Percentiles rank a stretch among this genome's conserved stretches.
phyloP scores from a whole-genome alignment of 2,113 vertebrate genomes.

The Trichomycterus rosablanca region DNA sequence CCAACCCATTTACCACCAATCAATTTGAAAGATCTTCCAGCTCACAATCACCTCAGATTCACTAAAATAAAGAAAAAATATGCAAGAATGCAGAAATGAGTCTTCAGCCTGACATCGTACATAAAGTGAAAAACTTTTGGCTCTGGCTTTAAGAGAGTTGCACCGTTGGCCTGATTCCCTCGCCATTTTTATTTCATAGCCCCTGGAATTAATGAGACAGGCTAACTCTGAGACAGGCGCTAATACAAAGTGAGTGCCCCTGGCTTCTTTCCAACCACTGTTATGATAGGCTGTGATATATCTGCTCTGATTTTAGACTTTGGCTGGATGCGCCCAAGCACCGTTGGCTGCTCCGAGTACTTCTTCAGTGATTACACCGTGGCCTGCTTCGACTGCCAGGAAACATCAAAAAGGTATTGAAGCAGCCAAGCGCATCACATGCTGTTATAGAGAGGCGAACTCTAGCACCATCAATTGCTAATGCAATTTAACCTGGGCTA shows the following conservation, averaged over 20 bases:
- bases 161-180: constrained; percentile 3
- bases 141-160: constrained; percentile 10
- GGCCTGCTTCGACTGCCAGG: background rate
- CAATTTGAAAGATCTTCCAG: too few species aligned
- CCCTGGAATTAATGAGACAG: constrained; percentile 27
- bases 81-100: background rate
- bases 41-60: too few species aligned
- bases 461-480: constrained; percentile 25
- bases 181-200: constrained; percentile 35
- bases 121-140: constrained; percentile 12
- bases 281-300: constrained; percentile 26
- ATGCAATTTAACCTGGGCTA: constrained; percentile 35
- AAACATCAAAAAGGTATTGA: constrained; percentile 35
- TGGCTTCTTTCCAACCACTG: constrained; percentile 14
- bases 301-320: constrained; percentile 34
- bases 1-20: too few species aligned
- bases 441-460: constrained; percentile 4
- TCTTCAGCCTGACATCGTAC: constrained; percentile 23
- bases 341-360: constrained; percentile 15
- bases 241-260: constrained; percentile 13
- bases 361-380: constrained; percentile 27
- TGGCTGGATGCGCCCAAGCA: constrained; percentile 30
- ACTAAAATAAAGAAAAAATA: too few species aligned
- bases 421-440: constrained; percentile 22
- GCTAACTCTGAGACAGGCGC: constrained; percentile 9